Base-by-base conservation (phyloP, 2,797 vertebrate genomes). In the Chelmon rostratus region DNA sequence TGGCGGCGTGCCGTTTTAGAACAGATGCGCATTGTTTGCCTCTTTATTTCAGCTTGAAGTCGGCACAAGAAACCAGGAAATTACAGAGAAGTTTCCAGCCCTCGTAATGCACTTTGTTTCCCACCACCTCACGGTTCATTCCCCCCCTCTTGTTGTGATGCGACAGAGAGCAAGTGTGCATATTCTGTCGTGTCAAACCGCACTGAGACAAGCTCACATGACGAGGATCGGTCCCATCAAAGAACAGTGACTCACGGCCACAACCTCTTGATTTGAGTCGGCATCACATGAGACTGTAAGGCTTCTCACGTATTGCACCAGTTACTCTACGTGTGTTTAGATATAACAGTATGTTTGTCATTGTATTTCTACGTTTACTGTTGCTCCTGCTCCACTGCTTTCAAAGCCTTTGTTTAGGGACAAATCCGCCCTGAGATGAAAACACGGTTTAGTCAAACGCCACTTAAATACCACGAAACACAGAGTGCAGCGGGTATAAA, bases 191-290 rank as follows among this genome's bases (percentile, higher is more conserved):
- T 35, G 74, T 84, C 62, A 77, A 85, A 92, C 89, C 92, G 12
- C 89, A 85, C 66, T 78, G 86, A 90, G 77, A 86, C 50, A 82
- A 31, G 31, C 78, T 91, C 90, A 92, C 89, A 91, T 92, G 88
- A 92, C 57, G 68, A 85, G 68, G 52, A 86, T n/a, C 72, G 54
- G 85, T 79, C 83, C 46, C 67, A 85, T 91, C 84, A 90, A 90
- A 92, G 81, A 81, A 54, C 57, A 63, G 35, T 94, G 92, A 93
- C 78, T 93, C 92, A 91, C 25, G 4, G 89, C 92, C 90, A 82
- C 92, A 90, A 42, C 67, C 65, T 88, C 80, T 84, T 73, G 67
- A 85, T 79, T 81, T 85, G 62, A 85, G 38, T 79, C 13, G 71
- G 21, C 56, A 25, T 85, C 61, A 72, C 71, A 84, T 76, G 59